Evolutionary conservation across 1,140 invertebrate species (phyloP).

Genomic region (Drosophila bifasciata): DNA sequence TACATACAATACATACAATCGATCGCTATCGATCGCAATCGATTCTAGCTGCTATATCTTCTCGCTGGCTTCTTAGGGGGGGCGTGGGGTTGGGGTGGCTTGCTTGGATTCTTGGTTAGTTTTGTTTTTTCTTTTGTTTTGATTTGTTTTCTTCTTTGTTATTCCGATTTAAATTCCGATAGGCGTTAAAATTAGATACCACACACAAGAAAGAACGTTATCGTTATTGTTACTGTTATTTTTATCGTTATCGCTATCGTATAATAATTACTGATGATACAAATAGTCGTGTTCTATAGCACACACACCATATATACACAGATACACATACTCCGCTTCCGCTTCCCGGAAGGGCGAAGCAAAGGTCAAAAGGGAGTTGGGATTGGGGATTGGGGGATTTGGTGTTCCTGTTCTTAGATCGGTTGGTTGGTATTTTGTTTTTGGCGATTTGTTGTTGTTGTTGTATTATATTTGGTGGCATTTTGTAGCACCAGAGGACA

Average conservation of each 20-base stretch:
- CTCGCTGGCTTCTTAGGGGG: constrained; percentile 47
- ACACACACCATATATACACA: constrained; percentile 53
- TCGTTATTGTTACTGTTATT: constrained; percentile 64
- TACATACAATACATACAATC: constrained; percentile 49
- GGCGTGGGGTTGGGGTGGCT: neutral
- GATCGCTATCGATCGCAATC: constrained; percentile 31
- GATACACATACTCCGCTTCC: constrained; percentile 27
- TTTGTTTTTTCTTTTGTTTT: neutral
- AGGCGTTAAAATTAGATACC: constrained; percentile 32
- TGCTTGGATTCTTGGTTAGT: neutral
- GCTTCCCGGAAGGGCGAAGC: constrained; percentile 11
- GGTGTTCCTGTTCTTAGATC: constrained; percentile 11
- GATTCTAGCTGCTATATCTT: constrained; percentile 58
- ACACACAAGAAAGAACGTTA: constrained; percentile 52
- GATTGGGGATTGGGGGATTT: neutral
- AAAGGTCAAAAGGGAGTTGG: constrained; percentile 13
- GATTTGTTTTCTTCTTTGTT: neutral
- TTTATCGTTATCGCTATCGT: constrained; percentile 49
- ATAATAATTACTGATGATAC: constrained; percentile 74
- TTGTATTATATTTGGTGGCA: too few species aligned
- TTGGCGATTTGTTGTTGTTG: too few species aligned
- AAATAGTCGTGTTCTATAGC: constrained; percentile 45
- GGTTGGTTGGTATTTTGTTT: neutral
- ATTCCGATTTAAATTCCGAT: constrained; percentile 44
- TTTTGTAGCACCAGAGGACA: too few species aligned